Evolutionary conservation across 2,888 invertebrate genomes (phyloP).

Genomic region (Drosophila subsilvestris): DNA sequence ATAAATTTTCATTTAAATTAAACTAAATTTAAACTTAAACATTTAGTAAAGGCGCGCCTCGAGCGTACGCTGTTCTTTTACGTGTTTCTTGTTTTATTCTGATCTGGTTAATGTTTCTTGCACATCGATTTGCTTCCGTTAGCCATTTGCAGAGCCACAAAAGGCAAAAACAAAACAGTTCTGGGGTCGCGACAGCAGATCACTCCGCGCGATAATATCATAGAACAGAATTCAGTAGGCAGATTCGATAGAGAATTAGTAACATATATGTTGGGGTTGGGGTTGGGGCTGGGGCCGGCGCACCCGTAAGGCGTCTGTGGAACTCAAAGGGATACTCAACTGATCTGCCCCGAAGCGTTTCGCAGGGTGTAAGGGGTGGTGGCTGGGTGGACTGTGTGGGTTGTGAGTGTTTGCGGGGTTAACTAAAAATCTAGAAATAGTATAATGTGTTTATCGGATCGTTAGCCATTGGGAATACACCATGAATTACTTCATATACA

Average conservation of each 20-base stretch:
- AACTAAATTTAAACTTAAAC: constrained; percentile 71
- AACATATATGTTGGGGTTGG: constrained; percentile 56
- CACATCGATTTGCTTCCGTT: constrained; percentile 24
- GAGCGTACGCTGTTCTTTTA: constrained; percentile 57
- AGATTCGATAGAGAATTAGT: constrained; percentile 62
- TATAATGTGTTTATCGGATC: constrained; percentile 53
- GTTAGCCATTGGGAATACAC: constrained; percentile 12
- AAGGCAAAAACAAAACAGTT: constrained; percentile 17
- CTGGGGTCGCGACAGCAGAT: constrained; percentile 3
- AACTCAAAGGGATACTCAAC: constrained; percentile 58
- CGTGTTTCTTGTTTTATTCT: constrained; percentile 22
- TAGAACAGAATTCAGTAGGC: constrained; percentile 50
- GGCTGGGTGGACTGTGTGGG: constrained; percentile 35
- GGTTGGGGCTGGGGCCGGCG: constrained; percentile 28
- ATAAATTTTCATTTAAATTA: constrained; percentile 69
- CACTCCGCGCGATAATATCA: constrained; percentile 61
- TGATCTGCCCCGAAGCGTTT: constrained; percentile 26
- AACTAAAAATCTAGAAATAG: constrained; percentile 77
- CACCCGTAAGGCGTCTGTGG: constrained; percentile 42
- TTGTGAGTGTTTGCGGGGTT: constrained; percentile 37
- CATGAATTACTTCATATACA: constrained; percentile 32
- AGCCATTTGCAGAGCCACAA: constrained; percentile 13
- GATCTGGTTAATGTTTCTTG: constrained; percentile 15
- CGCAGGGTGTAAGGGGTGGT: constrained; percentile 24
- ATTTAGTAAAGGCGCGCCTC: constrained; percentile 68